These are phyloP conservation scores for Amiota mariae DNA, from an alignment of 2,888 invertebrate species.

Conservation along the genomic window DNA sequence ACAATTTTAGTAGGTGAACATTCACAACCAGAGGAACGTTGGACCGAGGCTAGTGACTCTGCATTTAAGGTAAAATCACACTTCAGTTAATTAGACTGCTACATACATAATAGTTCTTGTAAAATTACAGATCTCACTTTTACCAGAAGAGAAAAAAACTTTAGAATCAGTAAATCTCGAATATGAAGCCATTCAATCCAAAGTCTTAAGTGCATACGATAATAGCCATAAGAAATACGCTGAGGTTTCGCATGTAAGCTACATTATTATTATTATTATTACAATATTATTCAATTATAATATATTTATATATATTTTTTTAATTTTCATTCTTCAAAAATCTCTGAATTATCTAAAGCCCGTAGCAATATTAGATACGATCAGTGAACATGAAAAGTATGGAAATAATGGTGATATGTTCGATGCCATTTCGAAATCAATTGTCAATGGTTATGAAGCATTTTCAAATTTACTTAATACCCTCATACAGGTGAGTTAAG, in stretches of 20 bases:
- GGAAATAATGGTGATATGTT: slow-evolving; percentile 83
- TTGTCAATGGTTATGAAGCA: slow-evolving; percentile 81
- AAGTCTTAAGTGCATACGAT: slow-evolving; percentile 68
- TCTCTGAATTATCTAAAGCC: slow-evolving; percentile 73
- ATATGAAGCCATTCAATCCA: slow-evolving; percentile 68
- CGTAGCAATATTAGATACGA: slow-evolving; percentile 83
- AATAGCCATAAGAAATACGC: slow-evolving; percentile 65
- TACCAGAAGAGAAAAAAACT: slow-evolving; percentile 61
- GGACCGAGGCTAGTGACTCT: too few relatives aligned
- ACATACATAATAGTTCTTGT: neutral
- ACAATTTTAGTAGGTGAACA: too few relatives aligned
- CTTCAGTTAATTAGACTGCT: too few relatives aligned
- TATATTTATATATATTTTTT: neutral
- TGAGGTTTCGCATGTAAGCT: slow-evolving; percentile 65
- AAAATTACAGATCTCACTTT: slow-evolving; percentile 53
- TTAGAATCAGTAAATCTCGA: slow-evolving; percentile 71
- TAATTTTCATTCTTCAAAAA: slow-evolving; percentile 18
- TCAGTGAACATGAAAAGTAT: slow-evolving; percentile 84
- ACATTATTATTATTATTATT: too few relatives aligned
- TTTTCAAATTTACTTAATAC: slow-evolving; percentile 80
- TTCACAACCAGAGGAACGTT: too few relatives aligned
- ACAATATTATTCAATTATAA: too few relatives aligned
- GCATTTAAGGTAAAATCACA: too few relatives aligned
- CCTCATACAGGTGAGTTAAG: slow-evolving; percentile 77
- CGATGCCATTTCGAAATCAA: slow-evolving; percentile 77